phyloP scores from a whole-genome alignment of 2,888 invertebrate species.

The Polydrusus tereticollis region DNA sequence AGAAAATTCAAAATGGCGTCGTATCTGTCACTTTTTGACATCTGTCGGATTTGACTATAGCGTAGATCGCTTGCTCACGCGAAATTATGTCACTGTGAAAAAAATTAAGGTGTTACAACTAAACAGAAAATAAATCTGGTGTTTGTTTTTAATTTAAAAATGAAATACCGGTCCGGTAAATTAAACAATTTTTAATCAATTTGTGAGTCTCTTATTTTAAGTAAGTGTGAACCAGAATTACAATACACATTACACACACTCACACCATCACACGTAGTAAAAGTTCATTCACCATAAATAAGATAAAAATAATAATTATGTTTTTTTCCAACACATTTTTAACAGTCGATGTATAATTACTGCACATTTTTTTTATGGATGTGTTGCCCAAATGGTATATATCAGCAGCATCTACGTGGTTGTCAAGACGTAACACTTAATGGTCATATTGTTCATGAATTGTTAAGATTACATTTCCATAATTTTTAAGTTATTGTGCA shows the following conservation, averaged over 20 bases:
- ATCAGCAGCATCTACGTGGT: slow-evolving; percentile 45
- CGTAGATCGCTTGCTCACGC: too few relatives aligned
- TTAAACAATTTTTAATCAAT: slow-evolving; percentile 19
- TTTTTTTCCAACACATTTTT: slow-evolving; percentile 8
- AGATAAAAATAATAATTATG: slow-evolving; percentile 33
- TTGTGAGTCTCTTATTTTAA: neutral
- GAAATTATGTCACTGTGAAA: too few relatives aligned
- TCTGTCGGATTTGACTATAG: too few relatives aligned
- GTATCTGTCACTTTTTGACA: too few relatives aligned
- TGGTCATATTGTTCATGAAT: slow-evolving; percentile 15
- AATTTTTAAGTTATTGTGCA: slow-evolving; percentile 29
- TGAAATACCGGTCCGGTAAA: slow-evolving; percentile 19
- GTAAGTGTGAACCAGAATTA: slow-evolving; percentile 18
- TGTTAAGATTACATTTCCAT: slow-evolving; percentile 33
- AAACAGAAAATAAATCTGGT: slow-evolving; percentile 54
- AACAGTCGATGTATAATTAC: neutral
- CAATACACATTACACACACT: too few relatives aligned
- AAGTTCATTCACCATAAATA: slow-evolving; percentile 37
- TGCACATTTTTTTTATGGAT: slow-evolving; percentile 34
- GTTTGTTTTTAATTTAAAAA: slow-evolving; percentile 54
- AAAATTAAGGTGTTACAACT: too few relatives aligned
- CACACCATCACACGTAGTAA: slow-evolving; percentile 2
- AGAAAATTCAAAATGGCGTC: too few relatives aligned
- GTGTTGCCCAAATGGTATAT: slow-evolving; percentile 40
- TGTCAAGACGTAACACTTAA: slow-evolving; percentile 19